Evolutionary conservation across 2,888 invertebrate genomes (phyloP).

Genomic region (Coelopa pilipes): DNA sequence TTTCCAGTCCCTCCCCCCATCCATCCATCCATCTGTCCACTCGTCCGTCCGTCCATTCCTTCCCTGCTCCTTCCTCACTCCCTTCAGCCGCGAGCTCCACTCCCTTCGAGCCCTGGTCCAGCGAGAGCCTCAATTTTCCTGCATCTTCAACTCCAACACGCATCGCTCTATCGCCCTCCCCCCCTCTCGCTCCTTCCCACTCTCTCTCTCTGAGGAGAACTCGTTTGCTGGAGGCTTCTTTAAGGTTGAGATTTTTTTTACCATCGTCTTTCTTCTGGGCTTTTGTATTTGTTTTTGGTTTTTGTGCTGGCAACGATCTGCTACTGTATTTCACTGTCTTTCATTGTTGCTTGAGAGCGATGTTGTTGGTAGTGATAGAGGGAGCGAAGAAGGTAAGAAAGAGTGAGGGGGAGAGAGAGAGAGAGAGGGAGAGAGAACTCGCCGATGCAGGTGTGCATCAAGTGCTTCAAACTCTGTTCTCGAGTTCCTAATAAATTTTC

Average conservation of each 20-base stretch:
- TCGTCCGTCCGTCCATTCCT: no score
- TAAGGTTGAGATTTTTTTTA: no score
- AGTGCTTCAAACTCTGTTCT: constrained; percentile 28
- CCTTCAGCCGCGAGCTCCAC: no score
- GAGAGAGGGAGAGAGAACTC: background rate
- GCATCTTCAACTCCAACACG: background rate
- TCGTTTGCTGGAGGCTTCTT: background rate
- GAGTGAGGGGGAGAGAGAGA: background rate
- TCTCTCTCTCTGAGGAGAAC: background rate
- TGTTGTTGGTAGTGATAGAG: background rate
- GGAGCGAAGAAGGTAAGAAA: background rate
- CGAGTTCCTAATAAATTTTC: constrained; percentile 27
- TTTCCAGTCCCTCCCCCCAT: no score
- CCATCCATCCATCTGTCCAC: no score
- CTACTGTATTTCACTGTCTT: background rate
- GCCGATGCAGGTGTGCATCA: constrained; percentile 33
- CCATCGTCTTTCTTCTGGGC: background rate
- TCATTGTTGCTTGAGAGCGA: background rate
- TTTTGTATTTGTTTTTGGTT: constrained; percentile 1
- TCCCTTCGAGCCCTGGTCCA: no score
- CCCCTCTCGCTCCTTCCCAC: background rate
- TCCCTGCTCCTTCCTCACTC: no score
- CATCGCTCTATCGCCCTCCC: background rate
- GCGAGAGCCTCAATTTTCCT: background rate
- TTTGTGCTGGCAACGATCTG: background rate